phyloP scores from a whole-genome alignment of 2,797 vertebrate species.

The Tiaroga cobitis region DNA sequence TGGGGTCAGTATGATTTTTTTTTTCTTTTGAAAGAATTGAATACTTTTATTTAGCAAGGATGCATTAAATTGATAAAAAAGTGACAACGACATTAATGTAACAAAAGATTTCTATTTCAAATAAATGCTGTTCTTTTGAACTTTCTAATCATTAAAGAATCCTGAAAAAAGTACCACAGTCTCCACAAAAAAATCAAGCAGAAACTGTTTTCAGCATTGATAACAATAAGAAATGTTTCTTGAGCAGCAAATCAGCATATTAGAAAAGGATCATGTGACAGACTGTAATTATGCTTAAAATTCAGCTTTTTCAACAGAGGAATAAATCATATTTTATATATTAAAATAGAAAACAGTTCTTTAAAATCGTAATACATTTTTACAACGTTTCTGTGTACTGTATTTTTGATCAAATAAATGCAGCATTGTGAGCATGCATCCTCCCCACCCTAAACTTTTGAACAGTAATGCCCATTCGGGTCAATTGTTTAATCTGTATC shows the following conservation, averaged over 20 bases:
- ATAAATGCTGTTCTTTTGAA: neutral
- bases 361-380: neutral
- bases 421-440: neutral
- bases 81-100: neutral
- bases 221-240: neutral
- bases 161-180: neutral
- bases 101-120: neutral
- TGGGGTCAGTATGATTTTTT: neutral
- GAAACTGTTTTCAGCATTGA: neutral
- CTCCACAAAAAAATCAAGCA: too few species aligned
- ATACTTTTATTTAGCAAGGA: neutral
- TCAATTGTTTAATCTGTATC: conserved; percentile 20
- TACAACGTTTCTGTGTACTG: neutral
- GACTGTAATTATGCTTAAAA: neutral
- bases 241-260: neutral
- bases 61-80: neutral
- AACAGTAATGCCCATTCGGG: neutral
- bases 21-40: neutral
- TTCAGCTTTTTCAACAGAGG: neutral
- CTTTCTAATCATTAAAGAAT: neutral
- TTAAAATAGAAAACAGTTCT: neutral
- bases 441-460: neutral
- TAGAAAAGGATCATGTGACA: neutral
- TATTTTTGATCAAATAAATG: neutral
- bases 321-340: neutral